phyloP scores from a whole-genome alignment of 1,140 invertebrate genomes.

The Drosophila ficusphila region DNA sequence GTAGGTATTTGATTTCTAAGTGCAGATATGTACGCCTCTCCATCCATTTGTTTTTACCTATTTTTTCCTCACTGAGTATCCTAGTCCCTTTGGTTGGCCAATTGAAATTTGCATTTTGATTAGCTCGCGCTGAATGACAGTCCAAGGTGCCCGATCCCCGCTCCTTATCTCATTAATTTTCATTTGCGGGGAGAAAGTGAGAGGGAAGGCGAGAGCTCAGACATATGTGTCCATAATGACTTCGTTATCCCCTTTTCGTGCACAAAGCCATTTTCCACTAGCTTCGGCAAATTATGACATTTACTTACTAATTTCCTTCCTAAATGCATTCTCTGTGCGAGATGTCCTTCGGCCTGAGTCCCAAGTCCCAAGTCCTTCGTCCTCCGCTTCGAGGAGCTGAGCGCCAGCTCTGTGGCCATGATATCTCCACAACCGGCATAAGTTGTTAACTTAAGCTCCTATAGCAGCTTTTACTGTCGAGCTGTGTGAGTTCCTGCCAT shows the following conservation, averaged over 20 bases:
- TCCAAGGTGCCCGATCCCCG: constrained; percentile 14
- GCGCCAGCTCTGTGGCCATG: constrained; percentile 22
- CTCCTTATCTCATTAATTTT: constrained; percentile 43
- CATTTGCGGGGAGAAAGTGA: constrained; percentile 38
- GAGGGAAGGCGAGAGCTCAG: constrained; percentile 3
- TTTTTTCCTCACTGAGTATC: background rate
- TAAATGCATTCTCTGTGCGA: constrained; percentile 70
- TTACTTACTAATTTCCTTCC: constrained; percentile 80
- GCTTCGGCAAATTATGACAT: constrained; percentile 75
- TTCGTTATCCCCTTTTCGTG: constrained; percentile 66
- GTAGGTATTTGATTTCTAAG: background rate
- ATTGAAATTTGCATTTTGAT: constrained; percentile 82
- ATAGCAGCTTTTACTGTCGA: constrained; percentile 44
- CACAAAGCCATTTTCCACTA: constrained; percentile 61
- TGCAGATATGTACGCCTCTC: background rate
- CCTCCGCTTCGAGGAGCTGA: constrained; percentile 14
- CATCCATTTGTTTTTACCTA: constrained; percentile 1
- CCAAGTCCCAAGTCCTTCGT: background rate
- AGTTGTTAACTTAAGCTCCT: constrained; percentile 79
- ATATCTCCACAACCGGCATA: constrained; percentile 56
- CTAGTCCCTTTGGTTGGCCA: constrained; percentile 48
- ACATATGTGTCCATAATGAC: constrained; percentile 61
- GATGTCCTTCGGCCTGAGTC: background rate
- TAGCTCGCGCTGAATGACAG: constrained; percentile 46
- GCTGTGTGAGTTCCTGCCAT: constrained; percentile 28